Evolutionary conservation across 2,113 vertebrate species (phyloP).

Genomic region (Rhombomys opimus): DNA sequence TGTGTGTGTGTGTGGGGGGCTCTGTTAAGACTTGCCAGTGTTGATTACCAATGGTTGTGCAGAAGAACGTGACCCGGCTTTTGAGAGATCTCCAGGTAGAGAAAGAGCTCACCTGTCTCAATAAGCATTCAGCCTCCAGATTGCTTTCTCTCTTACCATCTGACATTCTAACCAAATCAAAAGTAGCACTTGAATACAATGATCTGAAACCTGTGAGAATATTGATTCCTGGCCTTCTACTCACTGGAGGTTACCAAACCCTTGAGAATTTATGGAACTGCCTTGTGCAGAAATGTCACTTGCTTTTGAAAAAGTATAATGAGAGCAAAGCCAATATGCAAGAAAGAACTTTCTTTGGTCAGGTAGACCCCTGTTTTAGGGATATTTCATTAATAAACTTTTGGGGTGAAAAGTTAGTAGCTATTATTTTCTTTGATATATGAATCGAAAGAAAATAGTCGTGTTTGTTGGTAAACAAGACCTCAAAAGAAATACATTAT

Average conservation of each 20-base stretch:
- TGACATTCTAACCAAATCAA: constrained; percentile 73
- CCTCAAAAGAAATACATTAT: neutral
- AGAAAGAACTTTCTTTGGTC: constrained; percentile 39
- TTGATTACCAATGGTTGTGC: constrained; percentile 60
- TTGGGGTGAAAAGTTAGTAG: neutral
- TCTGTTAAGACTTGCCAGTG: neutral
- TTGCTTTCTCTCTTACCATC: constrained; percentile 61
- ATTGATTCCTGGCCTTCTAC: constrained; percentile 23
- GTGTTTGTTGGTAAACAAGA: neutral
- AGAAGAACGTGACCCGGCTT: neutral
- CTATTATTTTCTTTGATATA: constrained; percentile 44
- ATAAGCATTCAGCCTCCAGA: constrained; percentile 48
- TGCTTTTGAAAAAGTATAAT: constrained; percentile 67
- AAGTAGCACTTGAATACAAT: constrained; percentile 61
- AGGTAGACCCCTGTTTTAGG: constrained; percentile 51
- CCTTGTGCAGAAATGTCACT: constrained; percentile 19
- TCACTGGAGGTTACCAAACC: constrained; percentile 67
- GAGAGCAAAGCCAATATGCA: constrained; percentile 67
- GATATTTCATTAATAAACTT: constrained; percentile 10
- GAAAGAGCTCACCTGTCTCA: constrained; percentile 54
- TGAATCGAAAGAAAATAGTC: constrained; percentile 36
- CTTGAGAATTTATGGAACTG: constrained; percentile 63
- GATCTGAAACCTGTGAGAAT: constrained; percentile 72
- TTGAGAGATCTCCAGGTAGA: constrained; percentile 39
- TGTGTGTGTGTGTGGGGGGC: neutral